These are phyloP conservation scores for Anthopleura sola DNA, from an alignment of 64 coral and sea anemone species.

Conservation along the genomic window DNA sequence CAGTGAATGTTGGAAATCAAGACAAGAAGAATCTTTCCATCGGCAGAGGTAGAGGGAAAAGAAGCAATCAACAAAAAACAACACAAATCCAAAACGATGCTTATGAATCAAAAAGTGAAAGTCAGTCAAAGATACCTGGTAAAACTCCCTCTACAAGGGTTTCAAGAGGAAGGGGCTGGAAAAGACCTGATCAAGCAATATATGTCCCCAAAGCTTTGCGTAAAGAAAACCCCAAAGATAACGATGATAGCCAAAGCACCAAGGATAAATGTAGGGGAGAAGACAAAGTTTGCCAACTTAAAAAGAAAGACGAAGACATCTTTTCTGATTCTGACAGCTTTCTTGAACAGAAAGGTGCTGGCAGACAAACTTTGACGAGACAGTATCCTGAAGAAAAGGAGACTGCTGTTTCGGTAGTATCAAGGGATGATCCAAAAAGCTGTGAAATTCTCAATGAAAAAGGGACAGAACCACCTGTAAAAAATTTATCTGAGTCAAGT, in stretches of 20 bases:
- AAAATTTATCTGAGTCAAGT: neutral
- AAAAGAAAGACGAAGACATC: neutral
- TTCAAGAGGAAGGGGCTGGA: neutral
- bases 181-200: constrained; percentile 34
- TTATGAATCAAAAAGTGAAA: constrained; percentile 2
- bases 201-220: constrained; percentile 49
- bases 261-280: neutral
- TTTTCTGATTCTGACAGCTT: neutral
- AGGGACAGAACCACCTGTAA: neutral
- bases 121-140: neutral
- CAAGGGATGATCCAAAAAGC: no score
- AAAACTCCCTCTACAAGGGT: neutral
- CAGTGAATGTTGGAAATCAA: neutral
- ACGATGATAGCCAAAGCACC: neutral
- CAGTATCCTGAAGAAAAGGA: neutral
- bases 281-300: neutral
- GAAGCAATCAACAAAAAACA: neutral
- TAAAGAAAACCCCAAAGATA: neutral
- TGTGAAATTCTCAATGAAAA: neutral
- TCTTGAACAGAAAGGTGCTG: neutral
- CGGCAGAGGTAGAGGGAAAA: constrained; percentile 51
- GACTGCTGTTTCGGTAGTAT: neutral
- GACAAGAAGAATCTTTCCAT: constrained; percentile 5
- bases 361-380: neutral
- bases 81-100: neutral